Percentiles rank a stretch among this genome's conserved stretches.
Evolutionary conservation across 1,140 invertebrate genomes (phyloP).

Genomic region (Zaprionus gabonicus): DNA sequence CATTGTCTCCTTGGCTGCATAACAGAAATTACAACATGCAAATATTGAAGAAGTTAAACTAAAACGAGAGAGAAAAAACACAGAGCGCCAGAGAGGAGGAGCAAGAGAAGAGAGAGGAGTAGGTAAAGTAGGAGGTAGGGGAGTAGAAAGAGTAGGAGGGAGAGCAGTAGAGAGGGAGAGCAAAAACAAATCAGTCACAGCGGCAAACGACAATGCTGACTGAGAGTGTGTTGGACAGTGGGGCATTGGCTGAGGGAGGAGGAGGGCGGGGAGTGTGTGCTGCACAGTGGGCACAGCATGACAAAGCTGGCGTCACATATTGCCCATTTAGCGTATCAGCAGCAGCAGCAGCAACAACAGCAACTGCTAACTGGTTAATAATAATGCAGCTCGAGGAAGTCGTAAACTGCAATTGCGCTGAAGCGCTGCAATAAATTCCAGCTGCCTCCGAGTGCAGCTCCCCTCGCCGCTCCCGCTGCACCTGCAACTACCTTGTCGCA

Average conservation of each 20-base stretch:
- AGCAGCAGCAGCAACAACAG: constrained; percentile 14
- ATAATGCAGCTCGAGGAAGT: constrained; percentile 58
- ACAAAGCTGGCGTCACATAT: constrained; percentile 54
- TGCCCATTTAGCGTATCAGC: constrained; percentile 58
- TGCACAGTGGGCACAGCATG: constrained; percentile 20
- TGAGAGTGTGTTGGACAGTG: constrained; percentile 13
- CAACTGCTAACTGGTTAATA: constrained; percentile 54
- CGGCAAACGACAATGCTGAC: constrained; percentile 33
- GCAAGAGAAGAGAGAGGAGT: not conserved
- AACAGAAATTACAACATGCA: constrained; percentile 59
- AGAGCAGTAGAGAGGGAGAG: not conserved
- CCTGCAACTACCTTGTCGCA: not conserved
- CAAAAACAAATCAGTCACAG: constrained; percentile 43
- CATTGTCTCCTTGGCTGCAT: constrained; percentile 49
- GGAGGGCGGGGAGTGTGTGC: not conserved
- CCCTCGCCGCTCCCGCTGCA: not conserved
- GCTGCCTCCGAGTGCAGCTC: not conserved
- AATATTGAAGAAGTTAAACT: constrained; percentile 44
- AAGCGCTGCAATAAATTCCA: constrained; percentile 56
- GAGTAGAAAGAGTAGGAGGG: not conserved
- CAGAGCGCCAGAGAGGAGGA: not conserved
- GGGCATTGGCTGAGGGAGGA: not conserved
- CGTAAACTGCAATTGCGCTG: constrained; percentile 64
- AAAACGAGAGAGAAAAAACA: constrained; percentile 7
- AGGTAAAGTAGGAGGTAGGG: not conserved